Evolutionary conservation across 30 jellyfish, hydroid and myxozoan species (phyloP).

Genomic region (Mastigias papua): DNA sequence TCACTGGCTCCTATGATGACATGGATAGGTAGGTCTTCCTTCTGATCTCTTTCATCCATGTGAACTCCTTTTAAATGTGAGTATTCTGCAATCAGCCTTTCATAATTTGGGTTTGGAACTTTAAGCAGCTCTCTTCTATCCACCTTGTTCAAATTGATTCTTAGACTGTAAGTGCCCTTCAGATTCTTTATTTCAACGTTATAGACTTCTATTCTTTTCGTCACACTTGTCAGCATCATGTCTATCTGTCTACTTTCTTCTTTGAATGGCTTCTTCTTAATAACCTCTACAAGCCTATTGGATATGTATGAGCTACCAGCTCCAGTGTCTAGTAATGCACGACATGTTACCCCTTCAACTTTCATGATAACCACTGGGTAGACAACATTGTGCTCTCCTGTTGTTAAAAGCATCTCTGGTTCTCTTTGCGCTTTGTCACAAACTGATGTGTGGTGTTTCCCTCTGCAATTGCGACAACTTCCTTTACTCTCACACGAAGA

Average conservation of each 20-base stretch:
- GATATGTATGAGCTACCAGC: constrained; percentile 66
- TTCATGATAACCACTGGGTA: constrained; percentile 59
- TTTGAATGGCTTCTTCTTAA: constrained; percentile 20
- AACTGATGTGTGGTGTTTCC: constrained; percentile 75
- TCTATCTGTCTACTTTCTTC: constrained; percentile 31
- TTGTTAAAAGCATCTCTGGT: no score
- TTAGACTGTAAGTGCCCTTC: constrained; percentile 11
- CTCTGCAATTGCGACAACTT: constrained; percentile 47
- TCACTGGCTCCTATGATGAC: constrained; percentile 61
- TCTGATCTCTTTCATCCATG: constrained; percentile 29
- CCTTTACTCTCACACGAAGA: no score
- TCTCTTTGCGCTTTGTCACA: no score
- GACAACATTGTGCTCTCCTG: no score
- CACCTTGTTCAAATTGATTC: constrained; percentile 44
- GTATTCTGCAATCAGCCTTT: constrained; percentile 22
- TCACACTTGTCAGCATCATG: constrained; percentile 38
- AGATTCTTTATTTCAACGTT: constrained; percentile 12
- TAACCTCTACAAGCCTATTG: neutral
- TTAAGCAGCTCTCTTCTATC: constrained; percentile 33
- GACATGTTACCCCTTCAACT: constrained; percentile 51
- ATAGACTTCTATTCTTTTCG: constrained; percentile 37
- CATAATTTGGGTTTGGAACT: constrained; percentile 60
- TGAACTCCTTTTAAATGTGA: constrained; percentile 57
- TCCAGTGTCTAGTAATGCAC: constrained; percentile 67
- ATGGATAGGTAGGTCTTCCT: constrained; percentile 65